Conservation (phyloP, 2,888 invertebrate genomes). For the Uropetala carovei region DNA sequence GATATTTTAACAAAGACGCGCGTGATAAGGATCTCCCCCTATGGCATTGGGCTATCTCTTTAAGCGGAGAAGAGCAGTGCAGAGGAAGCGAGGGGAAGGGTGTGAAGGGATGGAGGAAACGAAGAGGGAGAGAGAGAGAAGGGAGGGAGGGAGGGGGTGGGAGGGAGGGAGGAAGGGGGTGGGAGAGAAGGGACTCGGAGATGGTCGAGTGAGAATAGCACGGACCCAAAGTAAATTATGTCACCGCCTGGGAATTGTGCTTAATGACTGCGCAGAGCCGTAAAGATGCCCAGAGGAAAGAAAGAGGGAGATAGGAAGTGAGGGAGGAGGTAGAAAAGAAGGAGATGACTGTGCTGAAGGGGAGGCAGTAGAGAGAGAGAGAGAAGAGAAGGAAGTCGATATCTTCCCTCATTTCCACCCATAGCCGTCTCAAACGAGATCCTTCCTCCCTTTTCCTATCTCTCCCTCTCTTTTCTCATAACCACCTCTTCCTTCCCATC, state of each 20-base stretch:
- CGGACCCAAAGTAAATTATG: conserved; percentile 32
- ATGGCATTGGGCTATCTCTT: no score
- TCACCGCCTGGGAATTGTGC: conserved; percentile 28
- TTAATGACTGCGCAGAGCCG: conserved; percentile 24
- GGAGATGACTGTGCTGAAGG: no score
- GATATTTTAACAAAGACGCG: no score
- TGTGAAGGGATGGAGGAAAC: no score
- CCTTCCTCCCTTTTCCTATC: neutral
- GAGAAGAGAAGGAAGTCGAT: neutral
- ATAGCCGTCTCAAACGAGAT: neutral
- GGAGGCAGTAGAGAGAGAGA: neutral
- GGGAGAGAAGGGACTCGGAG: neutral
- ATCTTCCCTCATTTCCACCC: neutral
- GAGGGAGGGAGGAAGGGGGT: neutral
- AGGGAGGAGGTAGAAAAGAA: neutral
- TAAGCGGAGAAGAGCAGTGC: no score
- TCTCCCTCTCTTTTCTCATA: neutral
- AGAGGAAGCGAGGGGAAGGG: no score
- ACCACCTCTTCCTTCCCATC: neutral
- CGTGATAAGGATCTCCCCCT: no score
- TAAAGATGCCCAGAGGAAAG: neutral
- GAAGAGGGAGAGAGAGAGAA: neutral
- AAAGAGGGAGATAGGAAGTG: neutral
- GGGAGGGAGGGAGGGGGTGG: neutral
- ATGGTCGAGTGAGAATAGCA: conserved; percentile 32